Conservation (phyloP, 2,797 vertebrate genomes). For the Propithecus deckenii region DNA sequence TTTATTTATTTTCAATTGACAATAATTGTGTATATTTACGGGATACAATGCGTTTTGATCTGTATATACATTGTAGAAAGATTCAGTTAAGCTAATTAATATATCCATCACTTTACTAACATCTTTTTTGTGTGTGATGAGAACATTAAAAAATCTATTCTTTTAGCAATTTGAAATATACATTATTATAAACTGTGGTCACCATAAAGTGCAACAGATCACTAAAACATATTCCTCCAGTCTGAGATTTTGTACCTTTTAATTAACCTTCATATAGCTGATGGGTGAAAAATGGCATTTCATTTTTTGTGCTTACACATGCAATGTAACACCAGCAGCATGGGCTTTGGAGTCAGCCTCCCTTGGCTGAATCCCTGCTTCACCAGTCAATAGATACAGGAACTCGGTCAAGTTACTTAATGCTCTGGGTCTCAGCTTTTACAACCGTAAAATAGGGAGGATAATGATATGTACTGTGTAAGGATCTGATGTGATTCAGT, state of each 20-base stretch:
- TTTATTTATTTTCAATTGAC: not conserved
- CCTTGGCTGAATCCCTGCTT: not conserved
- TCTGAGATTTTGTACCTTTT: not conserved
- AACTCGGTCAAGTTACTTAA: not conserved
- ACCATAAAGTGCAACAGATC: not conserved
- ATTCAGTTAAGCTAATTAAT: not conserved
- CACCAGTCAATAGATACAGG: not conserved
- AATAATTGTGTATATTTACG: not conserved
- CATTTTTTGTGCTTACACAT: not conserved
- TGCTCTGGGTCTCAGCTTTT: not conserved
- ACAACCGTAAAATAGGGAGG: not conserved
- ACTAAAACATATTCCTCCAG: not conserved
- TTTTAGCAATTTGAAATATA: not conserved
- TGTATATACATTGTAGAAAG: not conserved
- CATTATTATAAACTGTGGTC: not conserved
- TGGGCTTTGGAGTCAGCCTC: not conserved
- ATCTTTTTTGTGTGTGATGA: not conserved
- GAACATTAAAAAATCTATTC: not conserved
- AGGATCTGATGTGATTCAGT: not conserved
- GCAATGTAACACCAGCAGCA: accelerated
- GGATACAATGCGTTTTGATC: not conserved
- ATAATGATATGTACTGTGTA: not conserved
- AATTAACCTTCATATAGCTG: not conserved
- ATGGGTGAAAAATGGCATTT: not conserved
- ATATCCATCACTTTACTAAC: not conserved